Evolutionary conservation across 2,113 vertebrate species (phyloP).

Genomic region (Archilochus colubris): DNA sequence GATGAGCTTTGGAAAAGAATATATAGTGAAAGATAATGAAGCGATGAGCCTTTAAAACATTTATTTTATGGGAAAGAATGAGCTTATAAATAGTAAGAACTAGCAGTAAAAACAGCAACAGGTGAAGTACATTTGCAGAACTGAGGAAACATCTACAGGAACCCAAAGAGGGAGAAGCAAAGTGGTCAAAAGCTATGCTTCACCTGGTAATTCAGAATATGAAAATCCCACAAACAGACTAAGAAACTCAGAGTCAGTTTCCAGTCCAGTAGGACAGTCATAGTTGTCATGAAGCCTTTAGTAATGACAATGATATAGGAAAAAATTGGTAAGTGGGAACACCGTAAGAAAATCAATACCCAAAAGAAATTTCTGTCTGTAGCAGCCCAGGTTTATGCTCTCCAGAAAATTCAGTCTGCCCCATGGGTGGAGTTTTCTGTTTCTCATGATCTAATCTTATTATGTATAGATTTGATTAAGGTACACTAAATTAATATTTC

Average conservation of each 20-base stretch:
- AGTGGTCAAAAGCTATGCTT: neutral
- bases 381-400: neutral
- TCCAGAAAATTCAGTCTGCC: neutral
- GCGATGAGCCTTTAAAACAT: neutral
- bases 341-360: neutral
- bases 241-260: neutral
- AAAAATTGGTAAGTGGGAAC: too few relatives aligned
- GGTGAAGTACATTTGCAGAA: neutral
- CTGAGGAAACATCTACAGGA: neutral
- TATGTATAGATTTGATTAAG: neutral
- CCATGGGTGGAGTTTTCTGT: neutral
- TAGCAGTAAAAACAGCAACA: neutral
- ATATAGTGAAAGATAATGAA: neutral
- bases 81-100: neutral
- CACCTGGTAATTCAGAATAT: neutral
- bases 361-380: neutral
- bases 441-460: neutral
- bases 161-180: accelerated
- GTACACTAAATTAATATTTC: neutral
- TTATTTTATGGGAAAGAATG: neutral
- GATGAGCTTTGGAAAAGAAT: neutral
- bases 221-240: neutral
- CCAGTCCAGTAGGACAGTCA: accelerated
- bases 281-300: neutral
- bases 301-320: neutral